Percentiles rank a stretch among this genome's conserved stretches.
These are phyloP conservation scores for Cryptomyrus ogoouensis DNA, from an alignment of 2,113 vertebrate genomes.

Conservation along the genomic window DNA sequence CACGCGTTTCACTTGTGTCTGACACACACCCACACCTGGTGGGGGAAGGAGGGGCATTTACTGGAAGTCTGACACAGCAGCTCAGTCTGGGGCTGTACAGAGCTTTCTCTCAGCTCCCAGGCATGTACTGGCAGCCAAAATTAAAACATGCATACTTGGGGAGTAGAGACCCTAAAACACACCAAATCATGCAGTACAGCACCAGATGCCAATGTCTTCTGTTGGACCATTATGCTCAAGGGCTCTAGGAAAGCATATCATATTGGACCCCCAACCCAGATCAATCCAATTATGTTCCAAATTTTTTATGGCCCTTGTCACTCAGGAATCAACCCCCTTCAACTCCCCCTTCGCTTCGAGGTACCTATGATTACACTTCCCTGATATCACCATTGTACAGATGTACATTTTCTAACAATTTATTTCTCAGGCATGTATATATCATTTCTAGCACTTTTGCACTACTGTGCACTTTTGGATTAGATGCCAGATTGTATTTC, in stretches of 20 bases:
- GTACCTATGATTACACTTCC: neutral
- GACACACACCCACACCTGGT: neutral
- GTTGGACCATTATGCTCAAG: neutral
- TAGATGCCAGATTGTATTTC: neutral
- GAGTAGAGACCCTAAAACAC: neutral
- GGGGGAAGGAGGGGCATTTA: neutral
- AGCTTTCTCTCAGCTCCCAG: neutral
- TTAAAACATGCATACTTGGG: neutral
- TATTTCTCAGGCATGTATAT: neutral
- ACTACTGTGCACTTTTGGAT: neutral
- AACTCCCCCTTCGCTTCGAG: neutral
- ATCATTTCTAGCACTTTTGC: neutral
- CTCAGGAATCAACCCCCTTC: neutral
- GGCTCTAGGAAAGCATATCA: neutral
- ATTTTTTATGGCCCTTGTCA: neutral
- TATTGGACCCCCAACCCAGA: neutral
- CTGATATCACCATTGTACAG: neutral
- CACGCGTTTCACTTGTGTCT: neutral
- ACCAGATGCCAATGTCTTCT: neutral
- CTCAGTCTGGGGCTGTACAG: neutral
- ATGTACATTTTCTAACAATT: neutral
- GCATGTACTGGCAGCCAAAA: neutral
- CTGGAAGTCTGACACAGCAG: constrained; percentile 6
- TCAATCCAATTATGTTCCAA: neutral
- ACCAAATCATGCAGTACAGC: neutral